Conservation (phyloP, 2,888 invertebrate genomes). For the Phalera bucephala region DNA sequence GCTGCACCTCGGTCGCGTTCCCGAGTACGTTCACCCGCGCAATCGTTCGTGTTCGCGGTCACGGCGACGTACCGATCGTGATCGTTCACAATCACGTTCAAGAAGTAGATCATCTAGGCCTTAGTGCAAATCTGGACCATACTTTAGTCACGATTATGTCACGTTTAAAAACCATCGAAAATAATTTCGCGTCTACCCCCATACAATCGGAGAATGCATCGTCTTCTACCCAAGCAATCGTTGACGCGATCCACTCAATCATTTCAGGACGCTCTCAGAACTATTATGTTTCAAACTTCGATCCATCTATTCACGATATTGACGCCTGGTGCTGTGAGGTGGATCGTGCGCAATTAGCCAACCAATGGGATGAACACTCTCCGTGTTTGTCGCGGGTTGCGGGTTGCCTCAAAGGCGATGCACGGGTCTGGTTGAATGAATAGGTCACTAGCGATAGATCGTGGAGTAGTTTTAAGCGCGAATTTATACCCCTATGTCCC, state of each 20-base stretch:
- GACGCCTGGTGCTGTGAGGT: constrained; percentile 29
- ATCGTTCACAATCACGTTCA: too few relatives aligned
- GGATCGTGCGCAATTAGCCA: constrained; percentile 20
- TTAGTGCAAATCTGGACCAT: too few relatives aligned
- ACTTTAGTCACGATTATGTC: too few relatives aligned
- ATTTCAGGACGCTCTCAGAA: neutral
- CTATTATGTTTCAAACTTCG: constrained; percentile 17
- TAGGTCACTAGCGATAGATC: constrained; percentile 26
- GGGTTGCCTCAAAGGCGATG: constrained; percentile 12
- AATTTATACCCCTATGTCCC: constrained; percentile 9
- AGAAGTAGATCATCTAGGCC: too few relatives aligned
- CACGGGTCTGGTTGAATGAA: constrained; percentile 23
- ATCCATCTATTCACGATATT: constrained; percentile 23
- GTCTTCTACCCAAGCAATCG: too few relatives aligned
- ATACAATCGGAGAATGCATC: too few relatives aligned
- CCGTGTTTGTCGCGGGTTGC: constrained; percentile 11
- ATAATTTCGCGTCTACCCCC: neutral
- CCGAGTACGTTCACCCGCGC: too few relatives aligned
- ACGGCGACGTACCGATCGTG: too few relatives aligned
- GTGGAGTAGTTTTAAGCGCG: constrained; percentile 9
- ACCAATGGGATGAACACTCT: constrained; percentile 10
- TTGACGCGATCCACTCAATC: too few relatives aligned
- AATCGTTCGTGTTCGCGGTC: too few relatives aligned
- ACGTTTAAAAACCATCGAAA: too few relatives aligned
- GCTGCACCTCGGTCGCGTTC: too few relatives aligned